Percentiles rank a stretch among this genome's conserved stretches.
phyloP scores from a whole-genome alignment of 1,140 invertebrate species.

The Aphaenogaster floridana region DNA sequence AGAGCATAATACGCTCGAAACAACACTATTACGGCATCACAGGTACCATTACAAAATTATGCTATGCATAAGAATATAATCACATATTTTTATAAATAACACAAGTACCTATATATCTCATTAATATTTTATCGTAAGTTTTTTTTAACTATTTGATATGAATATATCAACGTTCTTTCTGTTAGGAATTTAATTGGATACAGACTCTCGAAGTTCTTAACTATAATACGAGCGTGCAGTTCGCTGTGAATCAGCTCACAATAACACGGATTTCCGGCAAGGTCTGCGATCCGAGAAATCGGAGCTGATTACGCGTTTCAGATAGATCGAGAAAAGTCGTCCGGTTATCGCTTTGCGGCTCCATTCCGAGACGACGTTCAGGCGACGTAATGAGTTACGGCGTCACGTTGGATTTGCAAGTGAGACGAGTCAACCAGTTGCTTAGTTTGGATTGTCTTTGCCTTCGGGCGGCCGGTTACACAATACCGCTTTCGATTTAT shows the following conservation, averaged over 20 bases:
- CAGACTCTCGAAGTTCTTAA: neutral
- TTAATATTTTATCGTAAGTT: neutral
- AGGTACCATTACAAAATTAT: neutral
- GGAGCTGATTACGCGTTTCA: slow-evolving; percentile 54
- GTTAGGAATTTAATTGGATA: neutral
- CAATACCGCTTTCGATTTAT: slow-evolving; percentile 50
- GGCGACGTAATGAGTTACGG: slow-evolving; percentile 58
- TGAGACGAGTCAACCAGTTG: slow-evolving; percentile 53
- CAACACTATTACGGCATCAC: neutral
- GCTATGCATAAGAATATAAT: neutral
- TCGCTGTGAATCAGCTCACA: slow-evolving; percentile 1
- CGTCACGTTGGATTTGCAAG: slow-evolving; percentile 57
- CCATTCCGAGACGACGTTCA: slow-evolving; percentile 45
- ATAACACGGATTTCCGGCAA: slow-evolving; percentile 39
- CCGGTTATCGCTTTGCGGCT: slow-evolving; percentile 64
- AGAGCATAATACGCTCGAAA: neutral
- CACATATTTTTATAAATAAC: slow-evolving; percentile 13
- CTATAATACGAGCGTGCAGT: no score
- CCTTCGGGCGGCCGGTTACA: slow-evolving; percentile 18
- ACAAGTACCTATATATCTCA: neutral
- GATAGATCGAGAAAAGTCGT: slow-evolving; percentile 51
- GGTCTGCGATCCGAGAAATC: slow-evolving; percentile 52
- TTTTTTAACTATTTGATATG: neutral
- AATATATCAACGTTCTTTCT: neutral
- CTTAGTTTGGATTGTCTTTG: slow-evolving; percentile 45